Evolutionary conservation across 1,140 invertebrate genomes (phyloP), one percentile per base, ranked within the genome.

Genomic region (Anthonomus grandis): DNA sequence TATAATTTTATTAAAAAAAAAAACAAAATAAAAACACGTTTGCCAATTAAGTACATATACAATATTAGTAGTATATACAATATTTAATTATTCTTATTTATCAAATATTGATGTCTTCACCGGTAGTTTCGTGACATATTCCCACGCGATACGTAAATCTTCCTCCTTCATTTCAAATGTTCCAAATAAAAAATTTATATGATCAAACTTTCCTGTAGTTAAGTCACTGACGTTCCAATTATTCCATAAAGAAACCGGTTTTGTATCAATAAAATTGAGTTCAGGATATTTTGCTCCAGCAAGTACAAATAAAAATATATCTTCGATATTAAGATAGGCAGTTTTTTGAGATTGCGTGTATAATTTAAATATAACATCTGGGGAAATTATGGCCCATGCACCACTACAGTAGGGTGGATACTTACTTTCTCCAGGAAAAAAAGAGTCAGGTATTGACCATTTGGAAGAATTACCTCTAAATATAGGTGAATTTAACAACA

Each of bases 311-410:
- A 92, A 76, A 62, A 86, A 83, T 10, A 90, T 87, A 74, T 92
- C 89, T 69, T 93, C 89, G 41, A 92, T 87, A 89, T 89, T 91
- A 74, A 92, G 90, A 71, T 62, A 64, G 1, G 57, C 42, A 0
- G 51, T 18, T 36, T 62, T 59, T 38, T 64, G 60, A 9, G 59
- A 51, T 12, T 17, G 18, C 1, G 2, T n/a, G 25, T 64, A 62
- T 17, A 89, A 66, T 18, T 78, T 68, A 60, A 79, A 79, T 19
- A 83, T 80, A 31, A 84, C 82, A 72, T 88, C 85, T 10, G 81
- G 77, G 0, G 86, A 86, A 62, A 87, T 86, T 8, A 90, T 64
- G 17, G 89, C 81, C 3, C 82, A 84, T 15, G 90, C 83, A 15
- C 90, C 90, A 9, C 82, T 78, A 70, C 88, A 86, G 65, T 70